Evolutionary conservation across 2,113 vertebrate genomes (phyloP).

Genomic region (Stictonetta naevosa): DNA sequence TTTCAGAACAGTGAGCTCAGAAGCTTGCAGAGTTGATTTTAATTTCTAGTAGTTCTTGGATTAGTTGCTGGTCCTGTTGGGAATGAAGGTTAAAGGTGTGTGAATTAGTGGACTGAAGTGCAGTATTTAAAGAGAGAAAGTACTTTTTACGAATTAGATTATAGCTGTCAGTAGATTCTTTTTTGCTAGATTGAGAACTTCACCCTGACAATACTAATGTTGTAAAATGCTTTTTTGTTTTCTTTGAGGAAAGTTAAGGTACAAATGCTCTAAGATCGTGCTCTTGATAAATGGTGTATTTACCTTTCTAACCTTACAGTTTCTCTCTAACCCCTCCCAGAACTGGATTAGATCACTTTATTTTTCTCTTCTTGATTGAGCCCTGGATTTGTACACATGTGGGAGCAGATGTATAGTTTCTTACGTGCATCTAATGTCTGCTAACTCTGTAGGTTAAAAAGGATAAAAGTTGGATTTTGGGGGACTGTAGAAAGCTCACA

Average conservation of each 20-base stretch:
- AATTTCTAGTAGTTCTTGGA: not conserved
- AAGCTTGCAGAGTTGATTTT: not conserved
- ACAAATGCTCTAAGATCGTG: not conserved
- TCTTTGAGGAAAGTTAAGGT: not conserved
- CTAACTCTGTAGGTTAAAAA: not conserved
- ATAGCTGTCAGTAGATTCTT: not conserved
- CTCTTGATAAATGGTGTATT: not conserved
- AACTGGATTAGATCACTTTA: not conserved
- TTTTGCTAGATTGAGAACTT: not conserved
- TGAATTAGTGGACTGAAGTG: not conserved
- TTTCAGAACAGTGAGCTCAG: not conserved
- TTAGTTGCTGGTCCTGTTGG: not conserved
- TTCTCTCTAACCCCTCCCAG: not conserved
- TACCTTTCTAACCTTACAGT: not conserved
- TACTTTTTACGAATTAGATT: not conserved
- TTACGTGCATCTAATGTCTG: not conserved
- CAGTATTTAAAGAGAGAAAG: not conserved
- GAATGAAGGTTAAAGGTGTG: not conserved
- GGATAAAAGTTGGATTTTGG: not conserved
- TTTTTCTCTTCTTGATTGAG: not conserved
- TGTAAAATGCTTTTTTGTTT: not conserved
- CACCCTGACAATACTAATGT: no score
- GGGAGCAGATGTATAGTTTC: not conserved
- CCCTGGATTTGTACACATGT: not conserved
- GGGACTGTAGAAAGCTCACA: not conserved